Percentiles rank a stretch among this genome's conserved stretches.
phyloP scores from a whole-genome alignment of 2,888 invertebrate species.

The Syrphus vitripennis region DNA sequence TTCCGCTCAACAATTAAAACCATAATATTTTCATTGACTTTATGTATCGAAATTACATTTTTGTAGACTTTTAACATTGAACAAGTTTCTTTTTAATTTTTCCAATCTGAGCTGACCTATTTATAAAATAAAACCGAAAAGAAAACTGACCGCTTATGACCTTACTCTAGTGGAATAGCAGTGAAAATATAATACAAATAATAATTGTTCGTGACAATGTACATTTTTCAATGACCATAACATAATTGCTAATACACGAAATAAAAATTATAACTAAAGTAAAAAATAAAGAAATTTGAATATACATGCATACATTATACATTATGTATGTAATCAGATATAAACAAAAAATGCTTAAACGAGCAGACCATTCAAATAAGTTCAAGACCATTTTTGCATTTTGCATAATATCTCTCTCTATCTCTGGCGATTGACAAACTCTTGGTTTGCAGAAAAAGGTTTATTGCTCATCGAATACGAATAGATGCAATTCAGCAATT shows the following conservation, averaged over 20 bases:
- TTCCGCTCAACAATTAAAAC: no score
- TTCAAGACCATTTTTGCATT: constrained; percentile 55
- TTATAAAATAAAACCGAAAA: constrained; percentile 27
- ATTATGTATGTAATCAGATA: not conserved
- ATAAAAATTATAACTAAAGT: not conserved
- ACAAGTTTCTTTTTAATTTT: not conserved
- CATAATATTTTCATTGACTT: no score
- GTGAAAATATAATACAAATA: not conserved
- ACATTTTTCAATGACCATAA: constrained; percentile 27
- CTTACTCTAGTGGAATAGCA: constrained; percentile 39
- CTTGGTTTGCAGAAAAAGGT: constrained; percentile 4
- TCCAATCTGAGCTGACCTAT: not conserved
- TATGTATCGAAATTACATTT: not conserved
- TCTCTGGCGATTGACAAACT: constrained; percentile 11
- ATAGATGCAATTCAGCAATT: constrained; percentile 23
- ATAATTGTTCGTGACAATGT: constrained; percentile 45
- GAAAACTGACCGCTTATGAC: constrained; percentile 40
- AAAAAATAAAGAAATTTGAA: not conserved
- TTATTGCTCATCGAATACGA: constrained; percentile 1
- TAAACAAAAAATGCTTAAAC: not conserved
- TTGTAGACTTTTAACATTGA: not conserved
- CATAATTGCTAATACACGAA: not conserved
- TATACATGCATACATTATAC: not conserved
- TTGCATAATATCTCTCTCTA: constrained; percentile 50
- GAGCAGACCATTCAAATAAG: constrained; percentile 28